These are phyloP conservation scores for Tachysurus fulvidraco DNA, from an alignment of 2,113 vertebrate genomes.

Conservation along the genomic window DNA sequence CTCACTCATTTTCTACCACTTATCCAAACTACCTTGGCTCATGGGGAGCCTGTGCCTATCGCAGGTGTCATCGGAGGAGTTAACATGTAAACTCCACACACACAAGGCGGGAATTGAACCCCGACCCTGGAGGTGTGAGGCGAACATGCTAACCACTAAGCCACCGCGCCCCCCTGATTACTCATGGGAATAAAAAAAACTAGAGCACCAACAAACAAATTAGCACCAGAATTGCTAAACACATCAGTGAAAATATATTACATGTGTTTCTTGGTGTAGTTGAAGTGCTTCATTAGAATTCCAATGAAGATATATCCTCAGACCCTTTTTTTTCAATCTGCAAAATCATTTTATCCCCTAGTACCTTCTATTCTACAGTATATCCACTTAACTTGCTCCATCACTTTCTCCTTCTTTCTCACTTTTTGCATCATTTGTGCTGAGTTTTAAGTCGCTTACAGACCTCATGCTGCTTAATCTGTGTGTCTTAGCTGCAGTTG, in stretches of 20 bases:
- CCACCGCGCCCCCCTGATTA: neutral
- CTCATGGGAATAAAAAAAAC: neutral
- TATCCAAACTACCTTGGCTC: too few relatives aligned
- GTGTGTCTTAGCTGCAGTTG: constrained; percentile 60
- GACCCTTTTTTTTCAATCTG: neutral
- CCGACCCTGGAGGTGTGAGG: too few relatives aligned
- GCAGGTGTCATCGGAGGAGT: too few relatives aligned
- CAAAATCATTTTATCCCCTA: neutral
- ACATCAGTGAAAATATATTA: neutral
- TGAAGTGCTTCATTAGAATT: neutral
- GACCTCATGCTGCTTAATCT: constrained; percentile 57
- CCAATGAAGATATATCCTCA: neutral
- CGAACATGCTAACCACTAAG: too few relatives aligned
- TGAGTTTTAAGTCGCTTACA: neutral
- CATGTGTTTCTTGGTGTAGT: neutral
- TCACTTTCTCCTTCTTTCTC: neutral
- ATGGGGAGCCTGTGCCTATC: too few relatives aligned
- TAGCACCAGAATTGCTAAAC: neutral
- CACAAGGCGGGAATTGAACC: too few relatives aligned
- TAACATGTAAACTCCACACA: too few relatives aligned
- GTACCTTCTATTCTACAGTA: constrained; percentile 1
- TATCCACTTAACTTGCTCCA: neutral
- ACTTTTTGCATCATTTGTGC: neutral
- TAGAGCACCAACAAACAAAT: neutral
- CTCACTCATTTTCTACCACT: too few relatives aligned